Evolutionary conservation across 1,140 invertebrate species (phyloP).

Genomic region (Probaryconus sp.): DNA sequence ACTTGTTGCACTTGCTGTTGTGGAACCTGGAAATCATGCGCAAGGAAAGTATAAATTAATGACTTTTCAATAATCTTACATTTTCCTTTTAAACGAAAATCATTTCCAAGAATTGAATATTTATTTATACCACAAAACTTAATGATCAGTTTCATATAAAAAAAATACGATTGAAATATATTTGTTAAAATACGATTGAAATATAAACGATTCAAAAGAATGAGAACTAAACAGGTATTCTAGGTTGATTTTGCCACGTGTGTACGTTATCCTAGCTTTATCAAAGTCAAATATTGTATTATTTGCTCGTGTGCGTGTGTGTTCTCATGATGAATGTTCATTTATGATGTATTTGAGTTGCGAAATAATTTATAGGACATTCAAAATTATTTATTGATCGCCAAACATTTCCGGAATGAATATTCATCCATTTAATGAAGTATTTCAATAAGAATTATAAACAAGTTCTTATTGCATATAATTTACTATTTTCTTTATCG

Average conservation of each 20-base stretch:
- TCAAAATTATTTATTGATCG: background rate
- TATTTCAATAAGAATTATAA: no score
- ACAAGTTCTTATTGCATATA: no score
- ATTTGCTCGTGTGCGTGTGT: background rate
- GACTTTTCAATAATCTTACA: no score
- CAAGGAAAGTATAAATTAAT: no score
- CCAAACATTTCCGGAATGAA: background rate
- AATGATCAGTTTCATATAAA: no score
- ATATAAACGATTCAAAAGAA: background rate
- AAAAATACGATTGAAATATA: no score
- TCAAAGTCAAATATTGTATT: conserved; percentile 3
- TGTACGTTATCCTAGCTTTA: background rate
- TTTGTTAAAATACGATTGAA: no score
- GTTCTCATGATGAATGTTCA: background rate
- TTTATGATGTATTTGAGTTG: background rate
- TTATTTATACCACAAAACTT: no score
- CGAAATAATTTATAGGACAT: background rate
- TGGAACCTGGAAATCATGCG: conserved; percentile 69
- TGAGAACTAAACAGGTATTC: background rate
- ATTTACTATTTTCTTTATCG: no score
- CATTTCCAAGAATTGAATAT: no score
- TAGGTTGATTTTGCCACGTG: background rate
- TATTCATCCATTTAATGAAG: background rate
- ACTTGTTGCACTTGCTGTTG: conserved; percentile 74
- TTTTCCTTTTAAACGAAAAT: no score